A percentile compares a stretch with the other conserved stretches of the same genome.
phyloP scores from a whole-genome alignment of 2,888 invertebrate species.

The Cerastoderma edule region DNA sequence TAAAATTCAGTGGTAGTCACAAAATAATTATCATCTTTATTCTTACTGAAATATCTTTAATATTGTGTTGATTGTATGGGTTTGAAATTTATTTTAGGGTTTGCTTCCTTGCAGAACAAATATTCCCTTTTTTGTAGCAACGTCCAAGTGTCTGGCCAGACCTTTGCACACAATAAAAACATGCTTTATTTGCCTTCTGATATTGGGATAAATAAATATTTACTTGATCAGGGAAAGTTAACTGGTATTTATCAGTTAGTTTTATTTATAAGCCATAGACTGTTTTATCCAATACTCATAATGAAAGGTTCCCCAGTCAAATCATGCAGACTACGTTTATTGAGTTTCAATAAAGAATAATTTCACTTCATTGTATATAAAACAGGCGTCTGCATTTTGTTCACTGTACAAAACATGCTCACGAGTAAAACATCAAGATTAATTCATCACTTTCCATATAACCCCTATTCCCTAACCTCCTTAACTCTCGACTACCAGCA shows the following conservation, averaged over 20 bases:
- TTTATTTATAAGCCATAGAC: constrained; percentile 52
- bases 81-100: too few relatives aligned
- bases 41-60: too few relatives aligned
- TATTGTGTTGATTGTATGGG: too few relatives aligned
- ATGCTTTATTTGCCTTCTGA: constrained; percentile 48
- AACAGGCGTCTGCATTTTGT: constrained; percentile 24
- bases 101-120: too few relatives aligned
- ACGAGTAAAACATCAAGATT: constrained; percentile 24
- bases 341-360: constrained; percentile 21
- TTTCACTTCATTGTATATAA: constrained; percentile 22
- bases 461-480: constrained; percentile 13
- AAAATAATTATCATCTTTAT: too few relatives aligned
- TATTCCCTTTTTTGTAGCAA: too few relatives aligned
- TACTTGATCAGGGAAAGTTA: constrained; percentile 39
- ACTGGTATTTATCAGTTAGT: constrained; percentile 45
- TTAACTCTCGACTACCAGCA: too few relatives aligned
- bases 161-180: constrained; percentile 27
- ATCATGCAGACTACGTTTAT: constrained; percentile 15
- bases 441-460: constrained; percentile 21
- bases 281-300: constrained; percentile 41
- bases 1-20: too few relatives aligned
- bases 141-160: constrained; percentile 20
- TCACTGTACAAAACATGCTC: constrained; percentile 13
- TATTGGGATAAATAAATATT: constrained; percentile 46
- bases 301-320: constrained; percentile 26